Conservation (phyloP, 2,888 invertebrate species). For the Epicampocera succincta region DNA sequence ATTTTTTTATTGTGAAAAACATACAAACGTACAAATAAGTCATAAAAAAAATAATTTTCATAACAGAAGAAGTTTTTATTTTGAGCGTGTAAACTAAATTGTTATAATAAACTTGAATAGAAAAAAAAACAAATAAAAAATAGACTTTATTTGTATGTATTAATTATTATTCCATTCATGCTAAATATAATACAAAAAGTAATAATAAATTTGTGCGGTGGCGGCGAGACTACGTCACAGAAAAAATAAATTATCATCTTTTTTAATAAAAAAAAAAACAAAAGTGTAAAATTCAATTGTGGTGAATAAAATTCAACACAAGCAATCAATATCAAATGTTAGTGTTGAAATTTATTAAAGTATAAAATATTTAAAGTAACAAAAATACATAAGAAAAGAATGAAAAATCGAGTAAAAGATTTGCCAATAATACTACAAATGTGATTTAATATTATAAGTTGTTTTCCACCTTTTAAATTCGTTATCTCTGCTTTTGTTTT, state of each 20-base stretch:
- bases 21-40: slow-evolving; percentile 17
- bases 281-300: slow-evolving; percentile 30
- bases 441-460: no score
- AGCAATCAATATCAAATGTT: slow-evolving; percentile 54
- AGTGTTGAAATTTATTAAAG: slow-evolving; percentile 44
- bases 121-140: background rate
- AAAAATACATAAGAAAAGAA: background rate
- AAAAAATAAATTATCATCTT: slow-evolving; percentile 46
- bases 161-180: slow-evolving; percentile 29
- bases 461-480: no score
- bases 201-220: slow-evolving; percentile 22
- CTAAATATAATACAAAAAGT: slow-evolving; percentile 43
- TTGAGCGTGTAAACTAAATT: background rate
- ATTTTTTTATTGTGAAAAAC: slow-evolving; percentile 5
- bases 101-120: background rate
- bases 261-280: slow-evolving; percentile 21
- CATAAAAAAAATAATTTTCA: slow-evolving; percentile 14
- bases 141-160: no score
- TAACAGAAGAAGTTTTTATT: no score
- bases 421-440: no score
- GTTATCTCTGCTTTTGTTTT: no score
- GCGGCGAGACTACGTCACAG: slow-evolving; percentile 58
- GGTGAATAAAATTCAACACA: slow-evolving; percentile 35
- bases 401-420: background rate
- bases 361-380: slow-evolving; percentile 25